Evolutionary conservation across 64 coral and sea anemone genomes (phyloP).

Genomic region (Trachythela sp.): DNA sequence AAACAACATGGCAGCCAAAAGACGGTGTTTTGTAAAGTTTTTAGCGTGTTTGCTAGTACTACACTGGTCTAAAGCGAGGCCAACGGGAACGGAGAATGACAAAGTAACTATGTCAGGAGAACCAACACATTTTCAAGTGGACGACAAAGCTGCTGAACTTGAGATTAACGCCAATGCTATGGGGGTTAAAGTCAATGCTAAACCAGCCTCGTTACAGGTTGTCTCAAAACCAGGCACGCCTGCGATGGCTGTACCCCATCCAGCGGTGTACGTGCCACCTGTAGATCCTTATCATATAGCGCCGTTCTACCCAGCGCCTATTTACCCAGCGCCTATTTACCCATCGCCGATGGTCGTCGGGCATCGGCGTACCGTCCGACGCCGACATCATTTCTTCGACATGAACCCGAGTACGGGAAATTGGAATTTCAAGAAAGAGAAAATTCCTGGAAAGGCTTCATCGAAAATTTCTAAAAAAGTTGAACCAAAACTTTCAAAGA

Average conservation of each 20-base stretch:
- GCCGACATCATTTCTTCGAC: constrained; percentile 1
- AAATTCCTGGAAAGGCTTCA: neutral
- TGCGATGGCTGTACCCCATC: neutral
- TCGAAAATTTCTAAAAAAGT: neutral
- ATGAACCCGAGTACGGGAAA: neutral
- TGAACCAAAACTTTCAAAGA: neutral
- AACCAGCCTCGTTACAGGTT: constrained; percentile 11
- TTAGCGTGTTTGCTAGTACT: neutral
- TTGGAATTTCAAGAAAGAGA: neutral
- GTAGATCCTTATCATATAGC: neutral
- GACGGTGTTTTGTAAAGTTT: neutral
- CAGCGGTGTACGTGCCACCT: neutral
- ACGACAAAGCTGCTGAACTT: constrained; percentile 13
- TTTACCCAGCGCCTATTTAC: neutral
- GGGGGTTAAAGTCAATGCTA: constrained; percentile 16
- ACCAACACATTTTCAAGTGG: constrained; percentile 18
- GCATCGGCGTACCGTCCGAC: neutral
- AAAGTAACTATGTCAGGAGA: neutral
- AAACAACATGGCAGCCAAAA: neutral
- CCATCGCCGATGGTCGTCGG: neutral
- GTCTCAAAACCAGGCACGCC: constrained; percentile 14
- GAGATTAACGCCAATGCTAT: constrained; percentile 20
- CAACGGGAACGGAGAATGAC: neutral
- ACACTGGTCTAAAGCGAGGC: neutral
- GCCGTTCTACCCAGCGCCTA: neutral